Evolutionary conservation across 2,888 invertebrate species (phyloP), one percentile per base, ranked within the genome.

Genomic region (Aricia artaxerxes): DNA sequence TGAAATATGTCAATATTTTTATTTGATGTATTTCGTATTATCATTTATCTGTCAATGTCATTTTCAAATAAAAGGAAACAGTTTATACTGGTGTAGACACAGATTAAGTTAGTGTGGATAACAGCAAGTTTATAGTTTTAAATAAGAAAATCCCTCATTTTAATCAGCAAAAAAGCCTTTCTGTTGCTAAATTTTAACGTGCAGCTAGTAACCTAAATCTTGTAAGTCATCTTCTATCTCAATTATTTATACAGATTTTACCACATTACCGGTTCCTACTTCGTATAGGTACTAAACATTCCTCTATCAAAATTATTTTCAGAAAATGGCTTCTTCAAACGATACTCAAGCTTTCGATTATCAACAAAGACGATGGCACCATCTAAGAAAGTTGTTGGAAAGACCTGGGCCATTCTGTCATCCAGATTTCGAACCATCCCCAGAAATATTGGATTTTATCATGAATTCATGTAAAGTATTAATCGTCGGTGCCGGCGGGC

Each of bases 321-420:
- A 83, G 79, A 79, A 80, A 73, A 90, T 90, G 89, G 31, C 76
- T 76, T 75, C 75, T 4, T 75, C 90, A 44, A 86, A 83, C 57
- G 92, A 93, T 82, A 82, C 83, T 78, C 88, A 87, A 81, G 82
- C 84, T 44, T 83, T 88, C 73, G 93, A 93, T 79, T 88, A 91
- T 79, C 91, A 92, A 81, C 91, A 95, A 82, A 96, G 96, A 87
- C 94, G 97, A 89, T 99, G 98, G 98, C 96, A 95, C 85, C 97
- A 98, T 88, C 90, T 99, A 81, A 95, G 97, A 81, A 98, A 98
- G 91, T 94, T 99, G 35, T 91, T 99, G 77, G 98, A 98, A 90
- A 95, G 99, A 82, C 96, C 97, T 5, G 99, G 99, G 0, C 99
- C 99, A 0, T 99, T 99, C 90, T 97, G 98, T 85, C 98, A 98